A percentile compares a stretch with the other conserved stretches of the same genome.
Conservation (phyloP, 2,888 invertebrate species). For the Pachycephus smyrnensis region DNA sequence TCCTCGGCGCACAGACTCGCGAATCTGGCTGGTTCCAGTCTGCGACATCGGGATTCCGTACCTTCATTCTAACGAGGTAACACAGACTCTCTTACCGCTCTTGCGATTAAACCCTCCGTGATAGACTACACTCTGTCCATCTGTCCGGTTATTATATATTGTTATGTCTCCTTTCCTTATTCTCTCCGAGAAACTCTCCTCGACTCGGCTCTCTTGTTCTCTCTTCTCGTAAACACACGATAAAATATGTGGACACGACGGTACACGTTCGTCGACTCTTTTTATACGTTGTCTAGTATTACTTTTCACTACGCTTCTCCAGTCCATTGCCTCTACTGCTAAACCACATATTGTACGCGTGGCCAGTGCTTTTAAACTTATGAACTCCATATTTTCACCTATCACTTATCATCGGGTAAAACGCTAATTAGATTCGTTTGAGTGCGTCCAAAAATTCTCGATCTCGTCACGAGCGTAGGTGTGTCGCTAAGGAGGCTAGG, state of each 20-base stretch:
- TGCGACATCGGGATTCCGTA: constrained; percentile 20
- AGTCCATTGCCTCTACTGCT: neutral
- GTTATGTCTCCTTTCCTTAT: neutral
- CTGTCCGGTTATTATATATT: neutral
- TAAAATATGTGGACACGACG: neutral
- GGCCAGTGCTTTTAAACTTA: neutral
- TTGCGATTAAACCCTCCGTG: neutral
- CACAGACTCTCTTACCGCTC: neutral
- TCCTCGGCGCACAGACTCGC: constrained; percentile 27
- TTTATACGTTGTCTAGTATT: neutral
- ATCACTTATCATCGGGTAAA: neutral
- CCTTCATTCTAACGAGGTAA: constrained; percentile 18
- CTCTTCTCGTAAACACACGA: neutral
- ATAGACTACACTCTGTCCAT: neutral
- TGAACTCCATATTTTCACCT: neutral
- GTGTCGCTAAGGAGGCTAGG: neutral
- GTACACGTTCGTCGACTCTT: neutral
- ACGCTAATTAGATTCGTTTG: neutral
- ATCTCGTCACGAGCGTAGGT: neutral
- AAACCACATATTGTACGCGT: neutral
- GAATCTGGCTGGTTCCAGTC: constrained; percentile 18
- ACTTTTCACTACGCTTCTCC: neutral
- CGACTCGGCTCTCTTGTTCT: constrained; percentile 15
- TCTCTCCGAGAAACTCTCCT: constrained; percentile 10
- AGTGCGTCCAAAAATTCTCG: neutral